Base-by-base conservation (phyloP, 2,113 vertebrate genomes). In the Thamnophis sirtalis region DNA sequence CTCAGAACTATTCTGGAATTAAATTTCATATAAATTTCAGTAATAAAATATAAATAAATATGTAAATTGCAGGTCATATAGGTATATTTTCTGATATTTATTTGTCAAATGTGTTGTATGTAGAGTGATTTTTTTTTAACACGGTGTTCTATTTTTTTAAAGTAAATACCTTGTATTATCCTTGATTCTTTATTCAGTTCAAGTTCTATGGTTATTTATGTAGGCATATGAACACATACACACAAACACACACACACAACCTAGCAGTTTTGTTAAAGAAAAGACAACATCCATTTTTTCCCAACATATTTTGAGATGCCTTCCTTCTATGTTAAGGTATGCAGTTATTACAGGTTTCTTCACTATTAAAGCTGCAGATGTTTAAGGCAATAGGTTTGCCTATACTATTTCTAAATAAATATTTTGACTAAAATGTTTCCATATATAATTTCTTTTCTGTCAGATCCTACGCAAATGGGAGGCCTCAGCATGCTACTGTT, bases 391-490 rank as follows among this genome's bases (percentile, higher is more conserved):
- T 33, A 86, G 51, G 55, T 24, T 11, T 68, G 26, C 8, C 28
- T 22, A 43, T 28, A 38, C 50, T 5, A 49, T 54, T 85, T 89
- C 10, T 49, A 58, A 87, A 84, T 43, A 48, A 87, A 53, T 2
- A 86, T 84, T 88, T 80, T 55, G 48, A 86, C 43, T 49, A 28
- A 92, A 17, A 33, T 9, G 26, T 84, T 50, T 56, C 21, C 11
- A 85, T 91, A 85, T 49, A 19, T 28, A 53, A 88, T 94, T 9
- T 91, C 95, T 96, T 94, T 55, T 96, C 93, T 94, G 86, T 91
- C 95, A 99, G 99, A 99, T 98, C 99, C 99, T 93, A 99, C 99
- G 28, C 99, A 99, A 95, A 99, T 99, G 99, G 99, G 99, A 96
- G 99, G 99, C 93, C 98, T 99, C 58, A 99, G 99, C 97, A 99